Percentiles rank a stretch among this genome's conserved stretches.
Conservation (phyloP, 1,140 invertebrate genomes). For the Microplitis mediator region DNA sequence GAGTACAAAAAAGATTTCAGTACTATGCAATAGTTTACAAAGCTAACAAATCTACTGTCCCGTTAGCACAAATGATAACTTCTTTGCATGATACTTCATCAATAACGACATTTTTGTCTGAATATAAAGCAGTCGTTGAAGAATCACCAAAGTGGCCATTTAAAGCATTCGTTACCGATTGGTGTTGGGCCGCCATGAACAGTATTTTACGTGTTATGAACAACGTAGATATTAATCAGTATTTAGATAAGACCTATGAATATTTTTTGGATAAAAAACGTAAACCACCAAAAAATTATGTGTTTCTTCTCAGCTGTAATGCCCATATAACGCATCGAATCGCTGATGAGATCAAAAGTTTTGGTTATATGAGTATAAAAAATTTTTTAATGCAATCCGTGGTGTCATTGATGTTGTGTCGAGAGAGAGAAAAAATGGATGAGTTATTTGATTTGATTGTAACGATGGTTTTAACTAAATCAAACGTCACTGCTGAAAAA, state of each 20-base stretch:
- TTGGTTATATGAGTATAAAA: not conserved
- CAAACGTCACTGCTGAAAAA: too few species aligned
- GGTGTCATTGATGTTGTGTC: not conserved
- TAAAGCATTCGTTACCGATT: not conserved
- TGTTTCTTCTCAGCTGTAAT: not conserved
- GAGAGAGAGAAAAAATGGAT: not conserved
- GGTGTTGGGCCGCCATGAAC: not conserved
- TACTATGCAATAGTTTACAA: not conserved
- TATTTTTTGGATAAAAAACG: not conserved
- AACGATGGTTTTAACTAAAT: too few species aligned
- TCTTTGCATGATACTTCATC: not conserved
- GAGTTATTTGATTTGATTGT: not conserved
- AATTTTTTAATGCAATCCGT: not conserved
- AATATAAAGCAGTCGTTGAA: not conserved
- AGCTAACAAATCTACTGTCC: not conserved
- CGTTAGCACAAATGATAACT: slow-evolving; percentile 1
- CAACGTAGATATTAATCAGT: not conserved
- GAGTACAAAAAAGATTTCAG: not conserved
- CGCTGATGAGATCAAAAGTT: not conserved
- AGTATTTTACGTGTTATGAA: not conserved
- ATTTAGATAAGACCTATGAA: not conserved
- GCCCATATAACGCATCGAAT: not conserved
- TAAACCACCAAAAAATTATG: not conserved
- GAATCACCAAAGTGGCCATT: not conserved
- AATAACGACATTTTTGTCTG: not conserved